A percentile compares a stretch with the other conserved stretches of the same genome.
Conservation (phyloP, 2,797 vertebrate genomes). For the Hypotaenidia okinawae region DNA sequence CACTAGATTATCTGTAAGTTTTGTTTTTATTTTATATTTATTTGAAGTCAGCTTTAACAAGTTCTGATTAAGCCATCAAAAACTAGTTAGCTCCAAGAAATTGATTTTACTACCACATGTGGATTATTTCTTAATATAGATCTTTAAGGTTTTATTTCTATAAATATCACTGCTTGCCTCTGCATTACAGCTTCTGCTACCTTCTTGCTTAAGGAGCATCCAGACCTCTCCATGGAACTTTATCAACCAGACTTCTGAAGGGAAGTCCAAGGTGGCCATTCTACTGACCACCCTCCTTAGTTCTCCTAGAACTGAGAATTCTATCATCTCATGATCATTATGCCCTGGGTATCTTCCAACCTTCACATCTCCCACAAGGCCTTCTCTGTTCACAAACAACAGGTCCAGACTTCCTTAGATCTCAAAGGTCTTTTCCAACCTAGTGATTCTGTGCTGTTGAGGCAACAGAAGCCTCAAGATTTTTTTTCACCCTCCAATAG, state of each 20-base stretch:
- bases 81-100: background rate
- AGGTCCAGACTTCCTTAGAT: too few relatives aligned
- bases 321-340: too few relatives aligned
- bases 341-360: too few relatives aligned
- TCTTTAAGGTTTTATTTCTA: background rate
- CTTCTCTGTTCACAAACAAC: too few relatives aligned
- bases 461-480: background rate
- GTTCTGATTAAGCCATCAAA: background rate
- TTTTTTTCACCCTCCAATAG: background rate
- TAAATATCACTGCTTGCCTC: background rate
- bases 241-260: too few relatives aligned
- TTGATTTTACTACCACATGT: background rate
- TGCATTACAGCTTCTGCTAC: background rate
- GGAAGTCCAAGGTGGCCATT: too few relatives aligned
- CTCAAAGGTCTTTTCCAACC: too few relatives aligned
- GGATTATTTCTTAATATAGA: background rate
- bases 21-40: background rate
- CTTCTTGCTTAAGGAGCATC: too few relatives aligned
- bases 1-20: background rate
- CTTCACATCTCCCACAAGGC: too few relatives aligned
- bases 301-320: too few relatives aligned
- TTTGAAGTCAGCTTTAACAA: background rate
- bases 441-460: background rate
- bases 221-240: too few relatives aligned
- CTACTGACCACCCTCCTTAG: too few relatives aligned